Evolutionary conservation across 1,140 invertebrate genomes (phyloP).

Genomic region (Anastrepha ludens): DNA sequence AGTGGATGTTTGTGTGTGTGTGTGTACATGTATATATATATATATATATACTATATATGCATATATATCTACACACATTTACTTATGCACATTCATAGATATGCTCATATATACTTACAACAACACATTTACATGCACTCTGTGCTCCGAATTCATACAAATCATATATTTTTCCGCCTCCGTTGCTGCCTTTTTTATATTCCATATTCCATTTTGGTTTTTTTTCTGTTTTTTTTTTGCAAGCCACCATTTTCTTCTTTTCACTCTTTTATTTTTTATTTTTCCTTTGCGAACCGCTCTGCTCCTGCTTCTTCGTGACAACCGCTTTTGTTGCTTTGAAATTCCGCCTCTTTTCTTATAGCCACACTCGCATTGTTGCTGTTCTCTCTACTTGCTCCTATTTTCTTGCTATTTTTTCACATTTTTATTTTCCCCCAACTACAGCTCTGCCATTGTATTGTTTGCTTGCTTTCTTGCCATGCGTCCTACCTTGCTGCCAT

Average conservation of each 20-base stretch:
- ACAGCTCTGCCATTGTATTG: not conserved
- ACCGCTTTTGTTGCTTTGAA: not conserved
- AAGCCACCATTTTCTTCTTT: constrained; percentile 10
- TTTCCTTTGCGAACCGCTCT: not conserved
- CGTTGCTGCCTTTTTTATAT: too few relatives aligned
- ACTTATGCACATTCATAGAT: too few relatives aligned
- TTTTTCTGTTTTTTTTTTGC: not conserved
- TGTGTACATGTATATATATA: too few relatives aligned
- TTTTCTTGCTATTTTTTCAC: not conserved
- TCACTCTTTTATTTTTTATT: not conserved
- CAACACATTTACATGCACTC: not conserved
- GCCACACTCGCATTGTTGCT: constrained; percentile 14
- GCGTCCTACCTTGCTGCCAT: not conserved
- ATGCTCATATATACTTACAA: not conserved
- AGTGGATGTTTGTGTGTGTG: too few relatives aligned
- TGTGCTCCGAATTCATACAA: not conserved
- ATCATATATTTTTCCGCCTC: not conserved
- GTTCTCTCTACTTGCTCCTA: not conserved
- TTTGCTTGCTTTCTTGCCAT: not conserved
- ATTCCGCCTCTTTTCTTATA: constrained; percentile 28
- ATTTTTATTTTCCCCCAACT: not conserved
- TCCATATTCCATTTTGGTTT: not conserved
- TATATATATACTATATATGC: too few relatives aligned
- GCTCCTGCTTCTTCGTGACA: not conserved
- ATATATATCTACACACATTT: too few relatives aligned